Evolutionary conservation across 2,888 invertebrate species (phyloP), one percentile per base, ranked within the genome.

Genomic region (Euspilapteryx auroguttella): DNA sequence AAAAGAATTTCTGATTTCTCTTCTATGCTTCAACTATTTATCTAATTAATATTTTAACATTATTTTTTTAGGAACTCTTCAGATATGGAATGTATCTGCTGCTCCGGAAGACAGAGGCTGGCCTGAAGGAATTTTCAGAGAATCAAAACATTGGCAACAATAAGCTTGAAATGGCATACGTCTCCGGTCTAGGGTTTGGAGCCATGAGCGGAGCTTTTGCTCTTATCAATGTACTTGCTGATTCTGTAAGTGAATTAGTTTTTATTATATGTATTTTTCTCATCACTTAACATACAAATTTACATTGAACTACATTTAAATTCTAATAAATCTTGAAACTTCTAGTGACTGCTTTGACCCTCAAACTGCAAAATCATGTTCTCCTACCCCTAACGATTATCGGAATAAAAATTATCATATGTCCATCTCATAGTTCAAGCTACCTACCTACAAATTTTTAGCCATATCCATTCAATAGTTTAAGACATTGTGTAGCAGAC

Each of bases 161-260:
- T 45, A 92, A 94, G 51, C 87, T 95, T 43, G 88, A 94, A 41
- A 81, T 97, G 55, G 94, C 97, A 0, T 95, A 96, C 65, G 97
- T 98, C 2, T 93, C 95, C 21, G 99, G 99, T 1, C 76, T 99
- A 21, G 99, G 99, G 2, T 98, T 95, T 75, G 99, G 99, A 23
- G 79, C 91, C 2, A 95, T 97, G 75, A 93, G 94, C 53, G 97
- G 96, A 27, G 88, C 93, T 21, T 99, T 99, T 69, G 90, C 96
- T 1, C 66, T 97, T 33, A 82, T 95, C 14, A 99, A 99, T 76
- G 90, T 98, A 1, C 68, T 98, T 26, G 96, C 97, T 12, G 98
- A 96, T 64, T 86, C 94, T 34, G 85, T 82, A 46, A 71, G 77
- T 61, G 30, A 9, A 21, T n/a, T 24, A 12, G 7, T 27, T n/a